Percentiles rank a stretch among this genome's conserved stretches.
Evolutionary conservation across 2,113 vertebrate species (phyloP).

Genomic region (Cryptomyrus ogoouensis): DNA sequence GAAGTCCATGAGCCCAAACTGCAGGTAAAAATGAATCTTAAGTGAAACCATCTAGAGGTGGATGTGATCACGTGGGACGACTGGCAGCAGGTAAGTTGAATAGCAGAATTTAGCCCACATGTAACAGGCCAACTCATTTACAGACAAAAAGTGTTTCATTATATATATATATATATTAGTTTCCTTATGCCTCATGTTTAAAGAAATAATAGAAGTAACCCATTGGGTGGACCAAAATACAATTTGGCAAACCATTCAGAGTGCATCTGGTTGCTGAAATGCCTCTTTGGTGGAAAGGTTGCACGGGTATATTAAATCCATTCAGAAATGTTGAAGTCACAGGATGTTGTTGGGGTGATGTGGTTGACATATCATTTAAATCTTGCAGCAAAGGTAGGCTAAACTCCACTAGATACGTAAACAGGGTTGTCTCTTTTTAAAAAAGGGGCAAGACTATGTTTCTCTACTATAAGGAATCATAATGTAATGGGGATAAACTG

Average conservation of each 20-base stretch:
- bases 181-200: neutral
- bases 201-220: neutral
- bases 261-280: neutral
- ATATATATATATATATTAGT: neutral
- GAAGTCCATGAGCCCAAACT: neutral
- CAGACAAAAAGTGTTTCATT: no score
- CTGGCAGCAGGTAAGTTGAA: neutral
- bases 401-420: neutral
- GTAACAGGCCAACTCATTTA: neutral
- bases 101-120: neutral
- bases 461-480: neutral
- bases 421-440: neutral
- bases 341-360: neutral
- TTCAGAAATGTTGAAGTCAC: neutral
- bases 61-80: neutral
- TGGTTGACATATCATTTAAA: neutral
- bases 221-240: neutral
- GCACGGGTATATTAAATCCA: neutral
- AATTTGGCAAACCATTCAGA: neutral
- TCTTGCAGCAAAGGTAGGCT: neutral
- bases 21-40: neutral
- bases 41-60: neutral
- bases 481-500: neutral
- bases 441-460: neutral
- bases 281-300: neutral